Percentiles rank a stretch among this genome's conserved stretches.
Conservation (phyloP, 2,888 invertebrate genomes). For the Coelogynopora nodosa region DNA sequence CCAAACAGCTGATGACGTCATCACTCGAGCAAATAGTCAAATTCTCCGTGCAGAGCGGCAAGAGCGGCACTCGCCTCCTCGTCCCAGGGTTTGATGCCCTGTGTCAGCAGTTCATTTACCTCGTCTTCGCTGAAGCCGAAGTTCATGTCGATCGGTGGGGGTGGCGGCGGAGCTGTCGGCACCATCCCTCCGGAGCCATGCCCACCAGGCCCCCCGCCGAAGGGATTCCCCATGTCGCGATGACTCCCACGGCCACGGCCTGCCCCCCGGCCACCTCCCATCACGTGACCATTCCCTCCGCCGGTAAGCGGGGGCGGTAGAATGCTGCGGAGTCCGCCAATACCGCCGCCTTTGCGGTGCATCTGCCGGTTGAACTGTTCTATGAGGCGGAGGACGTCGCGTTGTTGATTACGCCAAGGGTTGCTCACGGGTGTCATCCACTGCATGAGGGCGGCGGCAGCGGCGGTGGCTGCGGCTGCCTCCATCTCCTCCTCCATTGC, state of each 20-base stretch:
- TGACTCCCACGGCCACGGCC: not conserved
- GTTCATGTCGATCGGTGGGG: not conserved
- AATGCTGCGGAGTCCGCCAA: not conserved
- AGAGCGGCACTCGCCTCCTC: conserved; percentile 14
- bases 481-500: conserved; percentile 44
- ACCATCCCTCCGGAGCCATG: not conserved
- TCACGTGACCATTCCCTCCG: not conserved
- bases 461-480: conserved; percentile 39
- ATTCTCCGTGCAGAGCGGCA: conserved; percentile 30
- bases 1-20: no score
- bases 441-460: conserved; percentile 37
- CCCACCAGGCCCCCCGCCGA: no score
- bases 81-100: conserved; percentile 38
- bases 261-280: not conserved
- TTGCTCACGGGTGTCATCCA: conserved; percentile 33
- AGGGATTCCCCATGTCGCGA: no score
- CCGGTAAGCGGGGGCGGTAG: no score
- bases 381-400: conserved; percentile 22
- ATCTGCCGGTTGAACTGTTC: conserved; percentile 40
- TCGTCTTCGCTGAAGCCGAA: conserved; percentile 35
- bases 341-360: conserved; percentile 39
- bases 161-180: no score
- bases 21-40: conserved; percentile 25
- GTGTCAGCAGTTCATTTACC: conserved; percentile 37
- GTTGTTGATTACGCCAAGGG: conserved; percentile 38